These are phyloP conservation scores for Zelostemma sp. DNA, from an alignment of 1,140 invertebrate species.

Conservation along the genomic window DNA sequence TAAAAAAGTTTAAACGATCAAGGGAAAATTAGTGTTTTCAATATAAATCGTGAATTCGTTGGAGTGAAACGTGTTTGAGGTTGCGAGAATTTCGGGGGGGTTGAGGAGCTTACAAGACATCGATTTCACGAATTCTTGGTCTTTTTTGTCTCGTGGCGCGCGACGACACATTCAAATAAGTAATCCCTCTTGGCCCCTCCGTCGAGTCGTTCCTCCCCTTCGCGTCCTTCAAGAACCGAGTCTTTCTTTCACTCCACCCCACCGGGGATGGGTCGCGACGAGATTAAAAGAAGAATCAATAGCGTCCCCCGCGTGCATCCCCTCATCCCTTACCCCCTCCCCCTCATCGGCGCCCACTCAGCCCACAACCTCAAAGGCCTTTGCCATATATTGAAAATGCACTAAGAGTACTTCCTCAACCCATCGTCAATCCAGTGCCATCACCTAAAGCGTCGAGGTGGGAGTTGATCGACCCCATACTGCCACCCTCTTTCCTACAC, in stretches of 20 bases:
- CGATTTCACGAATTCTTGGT: constrained; percentile 61
- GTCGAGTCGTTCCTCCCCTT: constrained; percentile 40
- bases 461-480: constrained; percentile 44
- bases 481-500: constrained; percentile 20
- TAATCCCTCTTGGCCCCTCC: constrained; percentile 52
- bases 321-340: constrained; percentile 42
- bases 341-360: constrained; percentile 46
- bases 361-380: constrained; percentile 66
- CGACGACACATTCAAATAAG: constrained; percentile 70
- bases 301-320: constrained; percentile 50
- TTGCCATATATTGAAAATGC: constrained; percentile 69
- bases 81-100: constrained; percentile 22
- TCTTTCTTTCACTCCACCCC: constrained; percentile 48
- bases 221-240: constrained; percentile 42
- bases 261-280: constrained; percentile 64
- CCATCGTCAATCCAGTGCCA: constrained; percentile 52
- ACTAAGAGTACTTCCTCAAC: constrained; percentile 60
- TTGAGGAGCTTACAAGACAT: constrained; percentile 49
- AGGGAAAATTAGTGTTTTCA: too few relatives aligned
- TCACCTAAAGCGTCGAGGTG: constrained; percentile 52
- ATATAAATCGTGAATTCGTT: not conserved
- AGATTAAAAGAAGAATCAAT: constrained; percentile 71
- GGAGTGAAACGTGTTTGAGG: constrained; percentile 11
- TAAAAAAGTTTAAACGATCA: too few relatives aligned
- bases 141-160: constrained; percentile 63